phyloP scores from a whole-genome alignment of 64 coral and sea anemone genomes.

The Montipora foliosa region DNA sequence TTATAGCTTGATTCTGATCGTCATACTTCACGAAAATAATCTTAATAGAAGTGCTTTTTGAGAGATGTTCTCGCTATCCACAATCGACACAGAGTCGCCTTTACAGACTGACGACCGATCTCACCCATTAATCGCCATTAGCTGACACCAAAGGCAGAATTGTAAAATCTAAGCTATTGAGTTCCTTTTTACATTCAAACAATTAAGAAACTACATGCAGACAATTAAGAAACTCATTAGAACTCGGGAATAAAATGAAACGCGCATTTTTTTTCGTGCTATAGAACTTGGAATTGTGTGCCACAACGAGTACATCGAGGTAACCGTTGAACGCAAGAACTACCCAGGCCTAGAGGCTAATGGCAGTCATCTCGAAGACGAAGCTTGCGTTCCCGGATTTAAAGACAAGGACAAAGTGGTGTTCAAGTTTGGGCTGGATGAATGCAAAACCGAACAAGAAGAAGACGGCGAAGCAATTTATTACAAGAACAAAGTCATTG shows the following conservation, averaged over 20 bases:
- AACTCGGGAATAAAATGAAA: not conserved
- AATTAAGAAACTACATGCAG: too few species aligned
- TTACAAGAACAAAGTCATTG: constrained; percentile 35
- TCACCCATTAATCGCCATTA: too few species aligned
- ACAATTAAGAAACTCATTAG: too few species aligned
- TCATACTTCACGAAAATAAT: too few species aligned
- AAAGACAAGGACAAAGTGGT: constrained; percentile 5
- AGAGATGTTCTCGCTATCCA: too few species aligned
- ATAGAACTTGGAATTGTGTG: not conserved
- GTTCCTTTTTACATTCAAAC: too few species aligned
- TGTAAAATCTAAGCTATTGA: too few species aligned
- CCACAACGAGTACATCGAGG: not conserved
- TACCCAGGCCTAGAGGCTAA: constrained; percentile 38
- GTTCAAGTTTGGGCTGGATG: constrained; percentile 17
- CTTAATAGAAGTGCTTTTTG: too few species aligned
- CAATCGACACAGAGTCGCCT: too few species aligned
- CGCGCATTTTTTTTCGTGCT: not conserved
- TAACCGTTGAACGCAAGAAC: constrained; percentile 26
- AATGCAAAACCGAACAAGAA: constrained; percentile 23
- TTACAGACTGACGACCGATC: too few species aligned
- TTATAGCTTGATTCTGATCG: too few species aligned
- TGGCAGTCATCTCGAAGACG: constrained; percentile 38
- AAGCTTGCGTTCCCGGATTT: constrained; percentile 5
- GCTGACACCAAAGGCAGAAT: too few species aligned
- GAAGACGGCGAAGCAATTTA: not conserved